Conservation (phyloP, 2,113 vertebrate species). For the Neopipo cinnamomea region DNA sequence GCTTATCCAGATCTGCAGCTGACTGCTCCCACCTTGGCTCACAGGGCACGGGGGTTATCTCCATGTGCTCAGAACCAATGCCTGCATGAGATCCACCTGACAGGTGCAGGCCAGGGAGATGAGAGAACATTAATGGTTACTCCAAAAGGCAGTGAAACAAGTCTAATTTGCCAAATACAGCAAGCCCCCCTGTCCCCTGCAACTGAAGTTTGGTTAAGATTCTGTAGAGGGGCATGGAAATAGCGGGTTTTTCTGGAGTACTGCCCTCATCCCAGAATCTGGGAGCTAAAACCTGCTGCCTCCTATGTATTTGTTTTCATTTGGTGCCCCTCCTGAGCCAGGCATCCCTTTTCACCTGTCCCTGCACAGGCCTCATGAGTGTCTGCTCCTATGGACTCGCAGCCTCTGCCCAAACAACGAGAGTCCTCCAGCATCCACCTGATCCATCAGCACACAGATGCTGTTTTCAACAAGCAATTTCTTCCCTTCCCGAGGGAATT, state of each 20-base stretch:
- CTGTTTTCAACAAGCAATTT: background rate
- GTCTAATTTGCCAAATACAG: background rate
- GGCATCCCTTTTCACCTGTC: background rate
- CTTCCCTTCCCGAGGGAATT: background rate
- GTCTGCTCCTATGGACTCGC: background rate
- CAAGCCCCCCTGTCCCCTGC: background rate
- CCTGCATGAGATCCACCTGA: background rate
- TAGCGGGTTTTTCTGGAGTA: background rate
- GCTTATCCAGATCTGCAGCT: background rate
- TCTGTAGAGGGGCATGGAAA: background rate
- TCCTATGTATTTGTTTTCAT: background rate
- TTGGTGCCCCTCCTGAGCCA: background rate
- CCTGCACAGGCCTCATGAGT: background rate
- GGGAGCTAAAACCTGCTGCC: background rate
- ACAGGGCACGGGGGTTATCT: background rate
- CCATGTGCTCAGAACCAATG: background rate
- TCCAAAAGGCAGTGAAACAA: background rate
- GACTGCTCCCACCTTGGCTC: background rate
- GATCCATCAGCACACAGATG: background rate
- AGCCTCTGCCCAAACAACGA: background rate
- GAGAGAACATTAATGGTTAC: background rate
- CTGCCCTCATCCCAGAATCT: background rate
- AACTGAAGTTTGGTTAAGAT: background rate
- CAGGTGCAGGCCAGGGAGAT: background rate
- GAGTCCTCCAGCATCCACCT: background rate